Evolutionary conservation across 1,140 invertebrate genomes (phyloP).

Genomic region (Nixonia krombeini): DNA sequence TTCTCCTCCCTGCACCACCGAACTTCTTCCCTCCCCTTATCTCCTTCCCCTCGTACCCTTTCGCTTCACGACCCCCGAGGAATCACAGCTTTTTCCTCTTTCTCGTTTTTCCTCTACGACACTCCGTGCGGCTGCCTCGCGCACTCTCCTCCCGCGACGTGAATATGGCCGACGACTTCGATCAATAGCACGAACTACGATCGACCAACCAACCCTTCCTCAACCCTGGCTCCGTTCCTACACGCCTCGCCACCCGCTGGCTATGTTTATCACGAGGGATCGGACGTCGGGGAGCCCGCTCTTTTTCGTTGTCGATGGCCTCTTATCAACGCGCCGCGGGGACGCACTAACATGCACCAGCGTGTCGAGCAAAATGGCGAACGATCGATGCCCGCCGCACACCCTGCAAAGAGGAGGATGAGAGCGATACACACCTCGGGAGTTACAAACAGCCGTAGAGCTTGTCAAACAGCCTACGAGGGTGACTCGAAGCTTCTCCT

Average conservation of each 20-base stretch:
- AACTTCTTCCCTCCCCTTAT: not conserved
- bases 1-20: conserved; percentile 25
- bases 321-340: not conserved
- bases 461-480: too few relatives aligned
- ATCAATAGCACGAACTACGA: conserved; percentile 30
- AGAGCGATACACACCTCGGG: not conserved
- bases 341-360: conserved; percentile 4
- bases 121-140: conserved; percentile 6
- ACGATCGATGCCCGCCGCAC: conserved; percentile 56
- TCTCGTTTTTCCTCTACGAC: not conserved
- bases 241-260: not conserved
- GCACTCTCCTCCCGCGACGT: conserved; percentile 15
- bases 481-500: too few relatives aligned
- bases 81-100: not conserved
- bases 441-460: too few relatives aligned
- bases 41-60: not conserved
- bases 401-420: conserved; percentile 2
- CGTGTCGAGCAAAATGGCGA: conserved; percentile 65
- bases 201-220: conserved; percentile 5
- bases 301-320: not conserved
- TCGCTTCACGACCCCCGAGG: not conserved
- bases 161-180: conserved; percentile 33
- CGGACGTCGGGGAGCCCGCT: conserved; percentile 6
- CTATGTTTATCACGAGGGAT: conserved; percentile 5
- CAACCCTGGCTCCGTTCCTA: conserved; percentile 5